A percentile compares a stretch with the other conserved stretches of the same genome.
phyloP scores from a whole-genome alignment of 2,113 vertebrate species.

The Misgurnus mizolepis region DNA sequence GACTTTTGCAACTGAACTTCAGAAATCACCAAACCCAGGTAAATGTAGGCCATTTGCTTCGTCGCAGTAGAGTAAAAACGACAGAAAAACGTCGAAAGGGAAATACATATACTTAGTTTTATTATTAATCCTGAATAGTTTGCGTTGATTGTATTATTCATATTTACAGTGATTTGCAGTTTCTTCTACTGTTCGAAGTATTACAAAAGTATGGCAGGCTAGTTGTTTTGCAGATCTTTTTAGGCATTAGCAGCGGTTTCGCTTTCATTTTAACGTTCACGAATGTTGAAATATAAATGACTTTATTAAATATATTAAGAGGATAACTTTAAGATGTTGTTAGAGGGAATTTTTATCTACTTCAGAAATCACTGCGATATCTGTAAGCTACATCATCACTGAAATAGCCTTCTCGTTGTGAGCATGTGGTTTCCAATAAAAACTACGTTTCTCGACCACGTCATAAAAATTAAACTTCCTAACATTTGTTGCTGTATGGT shows the following conservation, averaged over 20 bases:
- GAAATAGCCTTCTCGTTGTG: background rate
- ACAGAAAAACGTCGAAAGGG: too few relatives aligned
- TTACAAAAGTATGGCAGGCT: too few relatives aligned
- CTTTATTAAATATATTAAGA: background rate
- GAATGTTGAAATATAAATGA: background rate
- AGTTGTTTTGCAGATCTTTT: too few relatives aligned
- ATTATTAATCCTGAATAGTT: background rate
- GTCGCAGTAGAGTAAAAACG: background rate
- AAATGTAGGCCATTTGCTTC: conserved; percentile 54
- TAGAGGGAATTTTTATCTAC: too few relatives aligned
- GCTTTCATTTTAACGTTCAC: conserved; percentile 5
- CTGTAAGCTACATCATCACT: background rate
- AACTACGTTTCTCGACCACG: too few relatives aligned
- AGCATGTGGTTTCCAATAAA: too few relatives aligned
- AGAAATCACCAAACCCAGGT: conserved; percentile 30
- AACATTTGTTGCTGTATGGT: too few relatives aligned
- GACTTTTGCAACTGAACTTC: conserved; percentile 10
- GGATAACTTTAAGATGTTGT: background rate
- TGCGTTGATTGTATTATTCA: background rate
- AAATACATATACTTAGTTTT: too few relatives aligned
- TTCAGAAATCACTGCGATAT: background rate
- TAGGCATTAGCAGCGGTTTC: background rate
- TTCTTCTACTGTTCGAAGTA: too few relatives aligned
- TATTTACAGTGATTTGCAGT: background rate
- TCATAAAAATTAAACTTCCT: too few relatives aligned